Evolutionary conservation across 2,113 vertebrate genomes (phyloP).

Genomic region (Panthera leo): DNA sequence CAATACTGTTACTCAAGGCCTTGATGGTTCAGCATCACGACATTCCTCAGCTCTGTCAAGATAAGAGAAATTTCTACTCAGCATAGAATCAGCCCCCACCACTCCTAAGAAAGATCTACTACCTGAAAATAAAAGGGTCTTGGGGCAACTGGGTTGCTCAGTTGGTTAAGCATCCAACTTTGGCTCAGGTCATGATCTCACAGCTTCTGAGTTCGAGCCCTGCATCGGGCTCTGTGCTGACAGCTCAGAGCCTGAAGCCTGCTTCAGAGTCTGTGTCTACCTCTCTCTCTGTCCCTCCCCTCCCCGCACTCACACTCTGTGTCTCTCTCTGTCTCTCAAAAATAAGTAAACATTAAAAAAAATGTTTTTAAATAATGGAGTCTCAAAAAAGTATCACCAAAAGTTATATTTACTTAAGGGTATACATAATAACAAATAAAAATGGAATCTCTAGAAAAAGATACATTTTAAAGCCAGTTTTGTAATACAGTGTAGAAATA

Average conservation of each 20-base stretch:
- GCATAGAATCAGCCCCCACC: not conserved
- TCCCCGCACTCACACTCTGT: too few relatives aligned
- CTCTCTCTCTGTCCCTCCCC: too few relatives aligned
- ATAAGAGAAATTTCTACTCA: constrained; percentile 9
- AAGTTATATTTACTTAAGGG: not conserved
- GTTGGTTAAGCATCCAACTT: too few relatives aligned
- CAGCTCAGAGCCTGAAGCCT: too few relatives aligned
- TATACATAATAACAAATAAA: not conserved
- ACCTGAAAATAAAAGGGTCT: not conserved
- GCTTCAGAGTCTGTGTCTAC: too few relatives aligned
- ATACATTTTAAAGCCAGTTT: not conserved
- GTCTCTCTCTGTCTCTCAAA: too few relatives aligned
- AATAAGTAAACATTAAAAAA: too few relatives aligned
- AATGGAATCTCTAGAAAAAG: constrained; percentile 28
- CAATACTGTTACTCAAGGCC: not conserved
- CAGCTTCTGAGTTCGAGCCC: too few relatives aligned
- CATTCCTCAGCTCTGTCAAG: not conserved
- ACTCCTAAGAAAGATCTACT: not conserved
- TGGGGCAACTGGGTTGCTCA: too few relatives aligned
- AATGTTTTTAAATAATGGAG: too few relatives aligned
- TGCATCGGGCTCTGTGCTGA: too few relatives aligned
- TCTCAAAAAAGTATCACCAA: not conserved
- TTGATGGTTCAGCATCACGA: not conserved
- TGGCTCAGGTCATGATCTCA: too few relatives aligned
- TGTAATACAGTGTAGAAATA: not conserved